These are phyloP conservation scores for Teleogryllus oceanicus DNA, from an alignment of 2,888 invertebrate species.

Conservation along the genomic window DNA sequence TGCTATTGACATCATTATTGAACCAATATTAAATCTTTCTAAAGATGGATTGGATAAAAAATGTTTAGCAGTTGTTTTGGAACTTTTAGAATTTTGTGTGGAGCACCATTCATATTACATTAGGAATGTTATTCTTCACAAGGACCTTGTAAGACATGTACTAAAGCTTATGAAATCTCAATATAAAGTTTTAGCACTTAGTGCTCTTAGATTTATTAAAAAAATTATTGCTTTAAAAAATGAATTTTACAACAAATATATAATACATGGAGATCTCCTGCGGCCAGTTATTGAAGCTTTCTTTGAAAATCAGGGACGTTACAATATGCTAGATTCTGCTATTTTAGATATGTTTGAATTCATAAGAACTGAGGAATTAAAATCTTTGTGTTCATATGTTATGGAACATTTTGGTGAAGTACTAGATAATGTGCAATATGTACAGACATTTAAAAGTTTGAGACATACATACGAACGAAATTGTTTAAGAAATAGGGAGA, in stretches of 20 bases:
- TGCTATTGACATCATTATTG: background rate
- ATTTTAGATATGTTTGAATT: constrained; percentile 2
- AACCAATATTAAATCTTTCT: background rate
- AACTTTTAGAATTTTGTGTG: background rate
- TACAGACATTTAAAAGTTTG: constrained; percentile 5
- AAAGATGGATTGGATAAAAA: background rate
- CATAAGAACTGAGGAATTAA: background rate
- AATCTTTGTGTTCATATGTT: background rate
- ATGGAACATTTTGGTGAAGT: constrained; percentile 9
- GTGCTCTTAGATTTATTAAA: background rate
- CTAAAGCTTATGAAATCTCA: background rate
- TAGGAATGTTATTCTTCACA: constrained; percentile 9
- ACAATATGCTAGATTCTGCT: constrained; percentile 18
- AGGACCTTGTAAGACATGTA: background rate
- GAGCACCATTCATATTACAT: background rate
- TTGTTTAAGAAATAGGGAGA: constrained; percentile 4
- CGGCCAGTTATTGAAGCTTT: background rate
- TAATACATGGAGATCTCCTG: background rate
- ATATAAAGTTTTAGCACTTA: background rate
- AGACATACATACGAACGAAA: constrained; percentile 4
- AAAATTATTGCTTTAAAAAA: constrained; percentile 8
- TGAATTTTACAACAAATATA: background rate
- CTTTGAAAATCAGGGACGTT: background rate
- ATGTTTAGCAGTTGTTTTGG: background rate
- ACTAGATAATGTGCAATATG: background rate